Evolutionary conservation across 2,888 invertebrate genomes (phyloP), one percentile per base, ranked within the genome.

Genomic region (Microctonus brassicae): DNA sequence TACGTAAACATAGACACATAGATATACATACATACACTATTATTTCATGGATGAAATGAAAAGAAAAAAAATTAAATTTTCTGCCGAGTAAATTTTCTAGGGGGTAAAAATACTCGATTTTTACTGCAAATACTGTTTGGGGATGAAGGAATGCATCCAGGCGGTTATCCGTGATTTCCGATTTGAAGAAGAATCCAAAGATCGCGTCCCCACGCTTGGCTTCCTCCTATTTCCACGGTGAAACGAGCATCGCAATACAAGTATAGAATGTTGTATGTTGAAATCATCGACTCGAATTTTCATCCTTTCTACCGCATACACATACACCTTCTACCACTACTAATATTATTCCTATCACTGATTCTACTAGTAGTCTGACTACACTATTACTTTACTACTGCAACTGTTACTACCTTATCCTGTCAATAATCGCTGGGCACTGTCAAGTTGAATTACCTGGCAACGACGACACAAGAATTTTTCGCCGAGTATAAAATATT

Each of bases 361-460:
- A n/a, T n/a, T n/a, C n/a, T n/a, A n/a, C n/a, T n/a, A n/a, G n/a
- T n/a, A n/a, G n/a, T n/a, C n/a, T n/a, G n/a, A n/a, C n/a, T n/a
- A n/a, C n/a, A n/a, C n/a, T n/a, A n/a, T n/a, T n/a, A n/a, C n/a
- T n/a, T n/a, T n/a, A n/a, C n/a, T n/a, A n/a, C n/a, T n/a, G n/a
- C n/a, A n/a, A n/a, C n/a, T n/a, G n/a, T n/a, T n/a, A n/a, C n/a
- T n/a, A n/a, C n/a, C n/a, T n/a, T n/a, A 24, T 55, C 11, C 13
- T 47, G 20, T 47, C 47, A 20, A 64, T 29, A 47, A 20, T 17
- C 62, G 34, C 24, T 47, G 24, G 42, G 10, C 13, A 24, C 39
- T 67, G 65, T 66, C 65, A 69, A 63, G 58, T 73, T 60, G 61
- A 70, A 72, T 72, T 65, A 53, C 71, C 52, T 20, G 34, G 58